Evolutionary conservation across 2,888 invertebrate species (phyloP).

Genomic region (Eristalis tenax): DNA sequence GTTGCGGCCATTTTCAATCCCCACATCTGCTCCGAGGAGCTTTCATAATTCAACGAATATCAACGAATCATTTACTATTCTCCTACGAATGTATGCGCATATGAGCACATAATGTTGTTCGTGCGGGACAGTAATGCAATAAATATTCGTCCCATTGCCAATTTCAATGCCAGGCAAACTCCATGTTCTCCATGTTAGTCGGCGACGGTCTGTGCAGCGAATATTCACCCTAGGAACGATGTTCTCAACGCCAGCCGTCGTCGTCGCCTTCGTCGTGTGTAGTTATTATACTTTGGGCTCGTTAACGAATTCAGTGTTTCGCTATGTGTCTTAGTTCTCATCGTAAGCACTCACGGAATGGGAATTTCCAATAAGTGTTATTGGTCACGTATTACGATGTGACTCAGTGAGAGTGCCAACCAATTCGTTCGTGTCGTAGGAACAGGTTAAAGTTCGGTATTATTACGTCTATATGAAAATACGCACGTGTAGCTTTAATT

Average conservation of each 20-base stretch:
- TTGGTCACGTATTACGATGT: slow-evolving; percentile 52
- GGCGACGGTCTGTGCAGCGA: not conserved
- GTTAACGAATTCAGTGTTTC: slow-evolving; percentile 4
- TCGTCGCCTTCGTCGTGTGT: not conserved
- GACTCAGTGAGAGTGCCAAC: slow-evolving; percentile 16
- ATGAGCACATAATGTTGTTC: not conserved
- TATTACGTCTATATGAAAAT: slow-evolving; percentile 4
- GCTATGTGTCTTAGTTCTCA: slow-evolving; percentile 21
- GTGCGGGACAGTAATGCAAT: slow-evolving; percentile 31
- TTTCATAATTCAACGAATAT: slow-evolving; percentile 1
- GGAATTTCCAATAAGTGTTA: slow-evolving; percentile 31
- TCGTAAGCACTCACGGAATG: slow-evolving; percentile 24
- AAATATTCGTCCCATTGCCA: slow-evolving; percentile 46
- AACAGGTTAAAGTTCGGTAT: slow-evolving; percentile 17
- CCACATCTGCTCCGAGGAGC: not conserved
- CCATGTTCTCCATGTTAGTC: not conserved
- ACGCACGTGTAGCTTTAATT: slow-evolving; percentile 18
- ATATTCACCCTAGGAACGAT: not conserved
- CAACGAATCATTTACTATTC: slow-evolving; percentile 1
- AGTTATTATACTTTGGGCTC: slow-evolving; percentile 1
- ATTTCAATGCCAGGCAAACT: slow-evolving; percentile 4
- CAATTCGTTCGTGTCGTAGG: slow-evolving; percentile 17
- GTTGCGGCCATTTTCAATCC: not conserved
- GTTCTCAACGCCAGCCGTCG: not conserved
- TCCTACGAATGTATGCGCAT: not conserved